Base-by-base conservation (phyloP, 2,113 vertebrate genomes). In the Merops nubicus region DNA sequence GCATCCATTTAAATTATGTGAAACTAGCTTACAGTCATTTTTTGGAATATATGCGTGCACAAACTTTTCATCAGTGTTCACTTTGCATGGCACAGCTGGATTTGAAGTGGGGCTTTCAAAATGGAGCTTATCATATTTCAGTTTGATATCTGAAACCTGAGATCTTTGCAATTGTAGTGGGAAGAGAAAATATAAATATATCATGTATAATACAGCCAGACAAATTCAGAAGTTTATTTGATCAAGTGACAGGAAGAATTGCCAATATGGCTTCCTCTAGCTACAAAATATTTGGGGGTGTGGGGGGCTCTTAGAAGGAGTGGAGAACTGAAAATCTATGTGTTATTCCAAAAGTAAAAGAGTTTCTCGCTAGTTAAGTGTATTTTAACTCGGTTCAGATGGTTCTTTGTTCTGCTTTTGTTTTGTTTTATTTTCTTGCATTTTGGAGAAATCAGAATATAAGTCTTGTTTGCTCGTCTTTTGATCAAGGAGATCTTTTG, bases 221-320 rank as follows among this genome's bases (percentile, higher is more conserved):
- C 21, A 53, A 85, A 96, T 82, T 62, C 59, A 74, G 57, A 95
- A 92, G 50, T 95, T 94, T 90, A 43, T 92, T 86, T 93, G 88
- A 85, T 95, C 89, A 91, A 93, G 57, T 93, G 62, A 94, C 79
- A 94, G 62, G 80, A 93, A 88, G 64, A 91, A 85, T 95, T 68
- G 82, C 76, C 95, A 96, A 91, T 45, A 96, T 95, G 86, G 83
- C 92, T 97, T 95, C 94, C 88, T 87, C 50, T 72, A 42, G n/a
- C 31, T 88, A 67, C 75, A 83, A 28, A 95, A 47, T 50, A 36
- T 88, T 95, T 74, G 60, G 69, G 91, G 59, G 36, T 38, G 67
- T 64, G 69, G 91, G 59, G 36, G 42, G 67, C 25, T 91, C 93
- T 82, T 67, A 80, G 63, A 77, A 96, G 89, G 93, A 68, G 67